Evolutionary conservation across 1,140 invertebrate genomes (phyloP).

Genomic region (Drosophila albomicans): DNA sequence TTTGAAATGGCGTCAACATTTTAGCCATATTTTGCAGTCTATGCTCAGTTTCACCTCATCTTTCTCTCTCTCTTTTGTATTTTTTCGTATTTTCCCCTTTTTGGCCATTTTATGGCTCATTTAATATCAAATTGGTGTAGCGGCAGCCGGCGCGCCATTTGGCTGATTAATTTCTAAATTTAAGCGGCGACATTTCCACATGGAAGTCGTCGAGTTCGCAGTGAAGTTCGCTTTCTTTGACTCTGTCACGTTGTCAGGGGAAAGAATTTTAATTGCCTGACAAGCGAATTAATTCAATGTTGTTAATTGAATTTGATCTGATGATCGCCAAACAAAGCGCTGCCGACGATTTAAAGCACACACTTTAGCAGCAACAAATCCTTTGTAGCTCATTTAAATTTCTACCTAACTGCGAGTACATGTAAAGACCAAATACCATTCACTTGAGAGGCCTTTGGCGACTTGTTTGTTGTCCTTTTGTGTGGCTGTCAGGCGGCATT

Average conservation of each 20-base stretch:
- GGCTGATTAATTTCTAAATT: slow-evolving; percentile 82
- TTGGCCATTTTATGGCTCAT: slow-evolving; percentile 68
- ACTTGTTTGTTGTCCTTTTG: slow-evolving; percentile 62
- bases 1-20: slow-evolving; percentile 56
- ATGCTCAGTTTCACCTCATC: not conserved
- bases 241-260: slow-evolving; percentile 32
- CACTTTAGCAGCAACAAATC: slow-evolving; percentile 25
- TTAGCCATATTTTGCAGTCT: slow-evolving; percentile 37
- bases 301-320: slow-evolving; percentile 84
- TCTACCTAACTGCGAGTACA: slow-evolving; percentile 49
- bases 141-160: slow-evolving; percentile 51
- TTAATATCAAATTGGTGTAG: slow-evolving; percentile 65
- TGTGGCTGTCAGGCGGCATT: slow-evolving; percentile 67
- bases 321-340: slow-evolving; percentile 48
- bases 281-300: slow-evolving; percentile 84
- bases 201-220: slow-evolving; percentile 35
- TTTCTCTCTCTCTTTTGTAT: slow-evolving; percentile 6
- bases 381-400: slow-evolving; percentile 61
- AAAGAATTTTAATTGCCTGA: slow-evolving; percentile 84
- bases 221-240: slow-evolving; percentile 13
- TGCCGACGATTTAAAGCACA: slow-evolving; percentile 57
- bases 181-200: slow-evolving; percentile 74
- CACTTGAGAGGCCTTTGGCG: slow-evolving; percentile 28
- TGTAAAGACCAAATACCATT: slow-evolving; percentile 7
- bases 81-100: not conserved